These are phyloP conservation scores for Galleria mellonella DNA, from an alignment of 1,140 invertebrate species.

Conservation along the genomic window DNA sequence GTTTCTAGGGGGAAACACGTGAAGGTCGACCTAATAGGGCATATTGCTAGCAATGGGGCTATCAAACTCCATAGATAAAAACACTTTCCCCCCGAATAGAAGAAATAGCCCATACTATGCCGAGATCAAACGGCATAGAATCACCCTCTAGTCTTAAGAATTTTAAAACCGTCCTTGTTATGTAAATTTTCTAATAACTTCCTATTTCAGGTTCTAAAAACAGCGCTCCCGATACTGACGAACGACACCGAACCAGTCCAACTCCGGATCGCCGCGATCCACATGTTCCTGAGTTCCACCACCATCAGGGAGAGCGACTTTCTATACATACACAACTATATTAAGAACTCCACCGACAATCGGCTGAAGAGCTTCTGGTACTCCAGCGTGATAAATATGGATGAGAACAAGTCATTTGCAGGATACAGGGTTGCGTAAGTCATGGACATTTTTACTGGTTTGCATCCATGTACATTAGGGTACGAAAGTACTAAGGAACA, in stretches of 20 bases:
- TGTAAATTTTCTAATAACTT: background rate
- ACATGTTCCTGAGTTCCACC: conserved; percentile 76
- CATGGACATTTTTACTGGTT: background rate
- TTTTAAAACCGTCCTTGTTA: too few species aligned
- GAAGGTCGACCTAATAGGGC: too few species aligned
- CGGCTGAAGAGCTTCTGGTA: conserved; percentile 84
- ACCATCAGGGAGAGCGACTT: conserved; percentile 78
- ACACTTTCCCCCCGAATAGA: too few species aligned
- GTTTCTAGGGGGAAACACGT: too few species aligned
- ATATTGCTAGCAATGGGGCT: too few species aligned
- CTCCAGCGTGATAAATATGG: conserved; percentile 81
- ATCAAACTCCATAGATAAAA: too few species aligned
- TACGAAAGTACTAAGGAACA: too few species aligned
- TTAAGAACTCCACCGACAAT: conserved; percentile 76
- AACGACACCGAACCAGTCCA: conserved; percentile 80
- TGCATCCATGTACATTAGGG: too few species aligned
- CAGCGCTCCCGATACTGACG: conserved; percentile 79
- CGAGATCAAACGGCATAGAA: too few species aligned
- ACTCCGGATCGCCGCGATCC: conserved; percentile 79
- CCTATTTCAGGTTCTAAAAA: conserved; percentile 42
- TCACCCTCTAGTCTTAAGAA: too few species aligned
- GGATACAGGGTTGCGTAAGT: conserved; percentile 51
- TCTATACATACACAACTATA: conserved; percentile 80
- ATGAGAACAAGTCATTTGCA: conserved; percentile 68
- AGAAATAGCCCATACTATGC: too few species aligned